Conservation (phyloP, 1,140 invertebrate species). For the Holcopasites calliopsidis region DNA sequence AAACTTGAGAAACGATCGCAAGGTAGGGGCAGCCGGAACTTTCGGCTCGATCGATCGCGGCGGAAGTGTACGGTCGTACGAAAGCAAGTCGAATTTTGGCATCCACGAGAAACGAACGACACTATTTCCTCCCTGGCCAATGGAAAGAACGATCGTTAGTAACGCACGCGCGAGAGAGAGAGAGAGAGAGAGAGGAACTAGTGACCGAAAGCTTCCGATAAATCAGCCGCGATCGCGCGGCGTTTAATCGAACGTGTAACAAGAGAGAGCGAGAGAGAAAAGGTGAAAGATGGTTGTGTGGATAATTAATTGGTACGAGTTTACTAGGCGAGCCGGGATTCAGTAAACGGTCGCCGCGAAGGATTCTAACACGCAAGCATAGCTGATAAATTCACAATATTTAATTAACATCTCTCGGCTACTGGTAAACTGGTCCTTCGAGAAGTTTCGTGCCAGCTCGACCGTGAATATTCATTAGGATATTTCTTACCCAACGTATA, state of each 20-base stretch:
- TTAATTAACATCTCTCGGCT: slow-evolving; percentile 14
- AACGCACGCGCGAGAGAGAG: neutral
- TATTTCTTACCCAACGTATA: neutral
- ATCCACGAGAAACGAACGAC: neutral
- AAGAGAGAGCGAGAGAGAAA: too few species aligned
- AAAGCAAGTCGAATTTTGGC: neutral
- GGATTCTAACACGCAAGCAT: neutral
- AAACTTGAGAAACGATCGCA: slow-evolving; percentile 14
- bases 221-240: slow-evolving; percentile 36
- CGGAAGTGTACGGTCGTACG: neutral
- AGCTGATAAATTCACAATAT: slow-evolving; percentile 21
- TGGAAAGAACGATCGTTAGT: slow-evolving; percentile 12
- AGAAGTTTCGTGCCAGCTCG: neutral
- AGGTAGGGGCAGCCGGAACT: neutral
- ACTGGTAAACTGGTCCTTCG: neutral
- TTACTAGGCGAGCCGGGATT: slow-evolving; percentile 49
- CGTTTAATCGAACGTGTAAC: slow-evolving; percentile 50
- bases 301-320: slow-evolving; percentile 47
- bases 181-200: neutral
- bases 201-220: slow-evolving; percentile 40
- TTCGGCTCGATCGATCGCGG: slow-evolving; percentile 30
- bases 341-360: slow-evolving; percentile 35
- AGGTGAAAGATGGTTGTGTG: neutral
- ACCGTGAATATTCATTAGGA: slow-evolving; percentile 28
- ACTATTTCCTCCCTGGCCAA: neutral